These are phyloP conservation scores for Aradus depressus DNA, from an alignment of 2,888 invertebrate species.

Conservation along the genomic window DNA sequence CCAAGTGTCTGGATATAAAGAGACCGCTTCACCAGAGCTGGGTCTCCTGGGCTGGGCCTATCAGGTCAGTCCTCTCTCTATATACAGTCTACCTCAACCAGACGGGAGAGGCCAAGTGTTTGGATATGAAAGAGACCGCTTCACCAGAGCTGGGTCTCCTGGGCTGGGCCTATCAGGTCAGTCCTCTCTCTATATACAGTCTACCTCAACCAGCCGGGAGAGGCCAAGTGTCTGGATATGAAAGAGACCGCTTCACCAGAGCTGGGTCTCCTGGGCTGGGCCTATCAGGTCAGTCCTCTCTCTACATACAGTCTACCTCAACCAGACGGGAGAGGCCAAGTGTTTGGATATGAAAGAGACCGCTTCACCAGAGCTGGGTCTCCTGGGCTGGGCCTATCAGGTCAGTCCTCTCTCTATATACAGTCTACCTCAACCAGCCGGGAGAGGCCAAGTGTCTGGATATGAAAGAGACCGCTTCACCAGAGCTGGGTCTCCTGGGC, in stretches of 20 bases:
- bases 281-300: conserved; percentile 80
- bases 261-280: conserved; percentile 64
- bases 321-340: conserved; percentile 59
- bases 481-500: conserved; percentile 51
- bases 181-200: too few relatives aligned
- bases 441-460: conserved; percentile 58
- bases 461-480: conserved; percentile 45
- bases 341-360: conserved; percentile 55
- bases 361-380: conserved; percentile 49
- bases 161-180: conserved; percentile 82
- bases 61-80: too few relatives aligned
- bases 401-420: too few relatives aligned
- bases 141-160: conserved; percentile 49
- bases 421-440: conserved; percentile 72
- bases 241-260: conserved; percentile 44
- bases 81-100: conserved; percentile 74
- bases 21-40: conserved; percentile 46
- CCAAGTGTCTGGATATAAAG: conserved; percentile 54
- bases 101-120: conserved; percentile 58
- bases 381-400: conserved; percentile 72
- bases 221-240: conserved; percentile 54
- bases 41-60: conserved; percentile 68
- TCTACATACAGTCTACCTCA: conserved; percentile 69
- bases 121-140: conserved; percentile 48
- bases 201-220: conserved; percentile 72